phyloP scores from a whole-genome alignment of 1,140 invertebrate genomes.

The Lasaia peninsularis region DNA sequence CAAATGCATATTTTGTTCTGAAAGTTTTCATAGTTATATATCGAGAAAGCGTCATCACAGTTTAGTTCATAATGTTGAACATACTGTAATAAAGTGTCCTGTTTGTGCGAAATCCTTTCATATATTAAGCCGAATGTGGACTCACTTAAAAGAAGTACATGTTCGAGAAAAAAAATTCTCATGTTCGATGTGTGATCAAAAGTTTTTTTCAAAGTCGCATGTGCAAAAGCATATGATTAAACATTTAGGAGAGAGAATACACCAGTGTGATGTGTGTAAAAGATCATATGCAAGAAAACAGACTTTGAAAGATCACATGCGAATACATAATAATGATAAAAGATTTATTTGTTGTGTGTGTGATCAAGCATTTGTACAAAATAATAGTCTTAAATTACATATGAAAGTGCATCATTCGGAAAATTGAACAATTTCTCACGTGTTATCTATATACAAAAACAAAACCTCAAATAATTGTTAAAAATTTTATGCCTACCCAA shows the following conservation, averaged over 20 bases:
- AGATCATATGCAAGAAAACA: slow-evolving; percentile 79
- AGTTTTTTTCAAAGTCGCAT: slow-evolving; percentile 55
- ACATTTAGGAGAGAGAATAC: slow-evolving; percentile 84
- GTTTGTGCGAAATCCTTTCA: slow-evolving; percentile 54
- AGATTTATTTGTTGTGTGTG: slow-evolving; percentile 45
- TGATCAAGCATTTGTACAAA: slow-evolving; percentile 49
- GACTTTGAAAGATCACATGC: slow-evolving; percentile 77
- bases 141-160: slow-evolving; percentile 63
- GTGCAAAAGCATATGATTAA: slow-evolving; percentile 72
- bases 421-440: background rate
- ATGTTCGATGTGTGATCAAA: slow-evolving; percentile 57
- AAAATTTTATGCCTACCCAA: no score
- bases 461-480: no score
- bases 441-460: no score
- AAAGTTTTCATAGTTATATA: slow-evolving; percentile 50
- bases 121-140: slow-evolving; percentile 55
- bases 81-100: slow-evolving; percentile 44
- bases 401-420: slow-evolving; percentile 49
- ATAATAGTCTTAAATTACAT: slow-evolving; percentile 52
- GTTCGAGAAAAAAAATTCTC: slow-evolving; percentile 55
- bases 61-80: slow-evolving; percentile 35
- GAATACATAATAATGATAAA: slow-evolving; percentile 67
- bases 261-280: slow-evolving; percentile 82
- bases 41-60: slow-evolving; percentile 52
- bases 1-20: slow-evolving; percentile 53